Conservation (phyloP, 2,113 vertebrate genomes). For the Thermophis baileyi region DNA sequence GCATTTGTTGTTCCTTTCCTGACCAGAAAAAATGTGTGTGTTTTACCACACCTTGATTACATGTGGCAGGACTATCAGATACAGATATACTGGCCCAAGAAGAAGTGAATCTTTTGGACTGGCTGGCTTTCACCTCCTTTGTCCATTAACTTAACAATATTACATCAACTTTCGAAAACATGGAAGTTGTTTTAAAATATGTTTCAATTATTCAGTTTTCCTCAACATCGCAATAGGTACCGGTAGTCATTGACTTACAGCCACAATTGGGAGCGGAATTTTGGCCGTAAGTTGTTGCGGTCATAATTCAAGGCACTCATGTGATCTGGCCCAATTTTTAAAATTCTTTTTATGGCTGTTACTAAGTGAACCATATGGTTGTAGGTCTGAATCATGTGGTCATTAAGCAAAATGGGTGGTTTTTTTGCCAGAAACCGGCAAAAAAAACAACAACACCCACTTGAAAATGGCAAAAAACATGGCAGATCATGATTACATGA, state of each 20-base stretch:
- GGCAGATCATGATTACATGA: not conserved
- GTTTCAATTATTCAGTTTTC: slow-evolving; percentile 14
- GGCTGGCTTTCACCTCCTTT: slow-evolving; percentile 10
- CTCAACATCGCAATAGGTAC: not conserved
- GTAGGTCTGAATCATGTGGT: not conserved
- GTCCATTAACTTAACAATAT: slow-evolving; percentile 2
- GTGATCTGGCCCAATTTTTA: not conserved
- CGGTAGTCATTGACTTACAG: not conserved
- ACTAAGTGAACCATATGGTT: not conserved
- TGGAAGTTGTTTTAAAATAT: not conserved
- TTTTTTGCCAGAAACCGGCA: not conserved
- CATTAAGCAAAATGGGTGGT: not conserved
- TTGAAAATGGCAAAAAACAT: not conserved
- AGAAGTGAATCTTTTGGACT: not conserved
- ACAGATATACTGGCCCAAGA: not conserved
- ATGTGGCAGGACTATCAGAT: not conserved
- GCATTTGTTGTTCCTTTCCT: not conserved
- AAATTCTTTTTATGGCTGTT: not conserved
- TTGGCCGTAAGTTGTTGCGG: not conserved
- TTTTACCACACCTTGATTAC: not conserved
- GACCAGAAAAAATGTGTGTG: not conserved
- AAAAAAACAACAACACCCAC: not conserved
- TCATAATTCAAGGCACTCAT: not conserved
- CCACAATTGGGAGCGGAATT: not conserved
- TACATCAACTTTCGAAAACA: not conserved